Conservation (phyloP, 2,113 vertebrate species). For the Marmota flaviventris region DNA sequence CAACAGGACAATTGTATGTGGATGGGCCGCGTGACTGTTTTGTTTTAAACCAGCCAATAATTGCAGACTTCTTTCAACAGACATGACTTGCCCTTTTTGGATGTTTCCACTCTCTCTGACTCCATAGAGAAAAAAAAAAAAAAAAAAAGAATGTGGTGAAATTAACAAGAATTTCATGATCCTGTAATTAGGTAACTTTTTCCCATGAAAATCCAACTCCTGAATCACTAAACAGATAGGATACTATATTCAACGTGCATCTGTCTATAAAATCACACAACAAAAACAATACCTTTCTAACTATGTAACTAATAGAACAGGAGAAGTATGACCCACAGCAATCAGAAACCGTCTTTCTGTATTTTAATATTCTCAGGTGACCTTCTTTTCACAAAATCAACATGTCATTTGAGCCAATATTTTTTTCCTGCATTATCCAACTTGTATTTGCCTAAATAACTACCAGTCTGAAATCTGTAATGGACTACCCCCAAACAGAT, state of each 20-base stretch:
- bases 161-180: neutral
- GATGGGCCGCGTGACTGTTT: neutral
- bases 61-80: conserved; percentile 45
- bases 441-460: neutral
- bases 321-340: neutral
- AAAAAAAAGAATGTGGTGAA: neutral
- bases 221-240: neutral
- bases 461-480: neutral
- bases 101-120: conserved; percentile 45
- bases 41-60: conserved; percentile 61
- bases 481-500: neutral
- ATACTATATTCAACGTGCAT: neutral
- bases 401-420: neutral
- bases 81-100: neutral
- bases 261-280: conserved; percentile 42
- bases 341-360: neutral
- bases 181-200: conserved; percentile 49
- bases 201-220: conserved; percentile 40
- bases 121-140: neutral
- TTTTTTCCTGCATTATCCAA: neutral
- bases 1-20: neutral
- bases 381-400: conserved; percentile 27
- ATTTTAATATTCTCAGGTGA: neutral
- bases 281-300: neutral
- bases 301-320: neutral